Evolutionary conservation across 2,888 invertebrate species (phyloP).

Genomic region (Acleris sparsana): DNA sequence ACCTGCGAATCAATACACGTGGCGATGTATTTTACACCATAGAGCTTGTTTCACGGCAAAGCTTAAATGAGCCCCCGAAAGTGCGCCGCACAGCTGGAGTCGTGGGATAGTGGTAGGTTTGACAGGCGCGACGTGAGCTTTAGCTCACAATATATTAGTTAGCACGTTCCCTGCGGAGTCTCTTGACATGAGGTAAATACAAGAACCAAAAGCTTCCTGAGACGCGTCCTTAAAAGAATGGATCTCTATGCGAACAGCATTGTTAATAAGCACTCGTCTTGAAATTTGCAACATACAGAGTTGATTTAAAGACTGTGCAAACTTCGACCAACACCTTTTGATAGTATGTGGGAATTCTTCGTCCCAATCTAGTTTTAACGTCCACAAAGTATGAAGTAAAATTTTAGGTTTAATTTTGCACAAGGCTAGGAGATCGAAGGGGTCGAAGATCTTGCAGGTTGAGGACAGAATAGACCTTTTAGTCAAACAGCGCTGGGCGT

Average conservation of each 20-base stretch:
- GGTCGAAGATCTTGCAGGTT: constrained; percentile 40
- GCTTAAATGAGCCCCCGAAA: constrained; percentile 27
- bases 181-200: constrained; percentile 25
- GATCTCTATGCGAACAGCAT: constrained; percentile 6
- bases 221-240: constrained; percentile 28
- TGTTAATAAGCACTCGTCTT: constrained; percentile 6
- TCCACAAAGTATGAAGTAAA: constrained; percentile 25
- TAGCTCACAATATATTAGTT: constrained; percentile 4
- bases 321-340: constrained; percentile 11
- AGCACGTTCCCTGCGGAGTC: not conserved
- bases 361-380: constrained; percentile 36
- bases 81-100: constrained; percentile 16
- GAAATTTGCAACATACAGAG: constrained; percentile 23
- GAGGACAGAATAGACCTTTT: constrained; percentile 39
- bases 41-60: constrained; percentile 22
- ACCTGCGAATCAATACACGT: not conserved
- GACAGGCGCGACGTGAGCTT: constrained; percentile 4
- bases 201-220: constrained; percentile 12
- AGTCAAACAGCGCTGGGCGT: constrained; percentile 12
- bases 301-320: constrained; percentile 14
- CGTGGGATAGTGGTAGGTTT: constrained; percentile 7
- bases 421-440: constrained; percentile 37
- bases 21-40: constrained; percentile 5
- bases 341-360: constrained; percentile 32
- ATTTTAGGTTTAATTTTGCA: constrained; percentile 41